A percentile compares a stretch with the other conserved stretches of the same genome.
These are phyloP conservation scores for Leucophenga maculata DNA, from an alignment of 2,888 invertebrate species.

Conservation along the genomic window DNA sequence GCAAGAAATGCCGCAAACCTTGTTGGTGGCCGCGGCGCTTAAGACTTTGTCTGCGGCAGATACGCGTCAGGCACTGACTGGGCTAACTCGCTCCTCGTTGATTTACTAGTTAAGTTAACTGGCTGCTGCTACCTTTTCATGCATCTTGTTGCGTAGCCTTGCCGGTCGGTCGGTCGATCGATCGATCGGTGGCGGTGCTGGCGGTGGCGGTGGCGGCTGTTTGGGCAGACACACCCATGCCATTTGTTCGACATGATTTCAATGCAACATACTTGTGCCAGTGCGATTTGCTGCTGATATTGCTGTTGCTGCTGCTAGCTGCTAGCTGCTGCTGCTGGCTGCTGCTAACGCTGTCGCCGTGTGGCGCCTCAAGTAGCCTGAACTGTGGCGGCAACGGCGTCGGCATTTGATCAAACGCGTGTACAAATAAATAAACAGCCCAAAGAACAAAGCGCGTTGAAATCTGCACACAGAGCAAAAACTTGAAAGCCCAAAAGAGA, in stretches of 20 bases:
- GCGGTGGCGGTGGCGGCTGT: background rate
- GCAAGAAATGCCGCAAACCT: slow-evolving; percentile 1
- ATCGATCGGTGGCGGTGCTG: background rate
- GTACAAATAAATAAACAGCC: slow-evolving; percentile 17
- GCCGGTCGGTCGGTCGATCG: no score
- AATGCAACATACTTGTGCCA: slow-evolving; percentile 22
- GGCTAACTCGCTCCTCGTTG: background rate
- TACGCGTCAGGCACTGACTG: no score
- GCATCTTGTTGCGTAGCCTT: background rate
- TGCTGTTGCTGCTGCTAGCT: background rate
- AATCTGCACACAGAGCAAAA: slow-evolving; percentile 16
- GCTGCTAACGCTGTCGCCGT: slow-evolving; percentile 22
- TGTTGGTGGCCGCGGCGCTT: slow-evolving; percentile 12
- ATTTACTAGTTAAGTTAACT: slow-evolving; percentile 17
- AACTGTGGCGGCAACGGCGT: slow-evolving; percentile 9
- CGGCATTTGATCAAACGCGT: slow-evolving; percentile 22
- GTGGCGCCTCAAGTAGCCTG: slow-evolving; percentile 21
- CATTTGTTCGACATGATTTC: slow-evolving; percentile 25
- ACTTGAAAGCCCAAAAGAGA: background rate
- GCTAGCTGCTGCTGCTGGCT: slow-evolving; percentile 20
- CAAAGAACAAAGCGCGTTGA: slow-evolving; percentile 18
- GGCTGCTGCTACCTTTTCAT: background rate
- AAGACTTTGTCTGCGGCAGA: background rate
- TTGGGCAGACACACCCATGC: slow-evolving; percentile 14
- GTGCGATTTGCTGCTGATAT: background rate